These are phyloP conservation scores for Pemphigus obesinymphae DNA, from an alignment of 1,140 invertebrate genomes.

Conservation along the genomic window DNA sequence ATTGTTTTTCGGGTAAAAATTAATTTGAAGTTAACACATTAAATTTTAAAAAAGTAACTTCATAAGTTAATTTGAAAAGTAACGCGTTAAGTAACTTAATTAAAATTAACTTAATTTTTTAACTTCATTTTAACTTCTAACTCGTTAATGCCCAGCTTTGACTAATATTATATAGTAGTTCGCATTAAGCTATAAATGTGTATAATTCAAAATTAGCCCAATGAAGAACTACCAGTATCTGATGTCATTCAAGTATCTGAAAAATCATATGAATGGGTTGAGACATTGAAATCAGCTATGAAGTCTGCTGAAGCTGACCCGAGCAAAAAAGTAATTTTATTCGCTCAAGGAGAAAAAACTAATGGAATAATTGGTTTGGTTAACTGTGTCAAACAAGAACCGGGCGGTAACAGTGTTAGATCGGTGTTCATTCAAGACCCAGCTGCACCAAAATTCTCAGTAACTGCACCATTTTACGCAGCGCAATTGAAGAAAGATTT, in stretches of 20 bases:
- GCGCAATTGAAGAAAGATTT: slow-evolving; percentile 70
- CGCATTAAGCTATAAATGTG: background rate
- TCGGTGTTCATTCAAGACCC: slow-evolving; percentile 65
- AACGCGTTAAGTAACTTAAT: too few species aligned
- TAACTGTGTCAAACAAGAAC: slow-evolving; percentile 82
- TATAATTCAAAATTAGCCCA: background rate
- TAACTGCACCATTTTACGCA: slow-evolving; percentile 57
- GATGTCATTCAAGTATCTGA: slow-evolving; percentile 61
- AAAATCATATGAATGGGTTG: slow-evolving; percentile 75
- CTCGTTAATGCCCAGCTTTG: too few species aligned
- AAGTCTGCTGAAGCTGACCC: slow-evolving; percentile 56
- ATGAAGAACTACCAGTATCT: slow-evolving; percentile 44
- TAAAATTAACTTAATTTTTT: too few species aligned
- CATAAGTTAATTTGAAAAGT: too few species aligned
- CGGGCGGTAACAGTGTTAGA: slow-evolving; percentile 70
- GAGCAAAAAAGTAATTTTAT: slow-evolving; percentile 63
- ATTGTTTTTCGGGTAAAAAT: too few species aligned
- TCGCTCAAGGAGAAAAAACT: slow-evolving; percentile 61
- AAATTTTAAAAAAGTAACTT: too few species aligned
- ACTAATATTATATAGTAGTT: background rate
- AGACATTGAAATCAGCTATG: slow-evolving; percentile 67
- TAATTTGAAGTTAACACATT: too few species aligned
- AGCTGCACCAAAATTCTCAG: slow-evolving; percentile 59
- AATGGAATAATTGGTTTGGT: slow-evolving; percentile 81
- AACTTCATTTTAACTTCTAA: too few species aligned